A percentile compares a stretch with the other conserved stretches of the same genome.
These are phyloP conservation scores for Platichthys flesus DNA, from an alignment of 2,113 vertebrate genomes.

Conservation along the genomic window DNA sequence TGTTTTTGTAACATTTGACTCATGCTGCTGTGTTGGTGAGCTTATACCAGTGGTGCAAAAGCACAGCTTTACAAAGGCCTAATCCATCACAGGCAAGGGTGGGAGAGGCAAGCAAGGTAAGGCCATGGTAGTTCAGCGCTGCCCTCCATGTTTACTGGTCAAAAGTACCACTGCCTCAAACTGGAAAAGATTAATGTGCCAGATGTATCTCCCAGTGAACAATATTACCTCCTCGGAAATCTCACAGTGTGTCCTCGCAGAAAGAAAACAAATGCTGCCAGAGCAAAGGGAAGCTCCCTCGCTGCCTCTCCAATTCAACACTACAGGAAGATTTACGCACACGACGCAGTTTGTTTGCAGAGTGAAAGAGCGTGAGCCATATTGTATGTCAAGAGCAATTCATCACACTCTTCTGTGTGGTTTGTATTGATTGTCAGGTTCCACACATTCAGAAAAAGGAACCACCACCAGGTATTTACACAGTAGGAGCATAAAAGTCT, in stretches of 20 bases:
- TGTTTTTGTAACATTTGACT: not conserved
- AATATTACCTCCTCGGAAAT: conserved; percentile 54
- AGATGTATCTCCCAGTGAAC: conserved; percentile 60
- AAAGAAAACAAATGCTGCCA: conserved; percentile 61
- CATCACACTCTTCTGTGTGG: conserved; percentile 64
- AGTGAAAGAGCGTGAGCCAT: conserved; percentile 53
- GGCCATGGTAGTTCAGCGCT: conserved; percentile 57
- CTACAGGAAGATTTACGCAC: conserved; percentile 70
- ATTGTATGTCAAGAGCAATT: conserved; percentile 69
- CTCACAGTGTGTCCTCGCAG: conserved; percentile 28
- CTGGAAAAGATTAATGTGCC: conserved; percentile 69
- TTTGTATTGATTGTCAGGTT: conserved; percentile 64
- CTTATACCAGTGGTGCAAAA: conserved; percentile 13
- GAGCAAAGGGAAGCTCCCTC: conserved; percentile 58
- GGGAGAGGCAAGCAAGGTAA: conserved; percentile 46
- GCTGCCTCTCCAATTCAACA: conserved; percentile 55
- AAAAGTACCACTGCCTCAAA: conserved; percentile 48
- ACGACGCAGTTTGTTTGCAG: conserved; percentile 73
- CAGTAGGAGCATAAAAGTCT: conserved; percentile 12
- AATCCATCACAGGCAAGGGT: conserved; percentile 60
- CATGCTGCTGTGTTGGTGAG: not conserved
- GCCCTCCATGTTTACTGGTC: conserved; percentile 63
- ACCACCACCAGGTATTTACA: conserved; percentile 29
- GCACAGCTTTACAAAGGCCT: conserved; percentile 37
- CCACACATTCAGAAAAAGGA: conserved; percentile 27